Base-by-base conservation (phyloP, 1,140 invertebrate species). In the Grapholita molesta region DNA sequence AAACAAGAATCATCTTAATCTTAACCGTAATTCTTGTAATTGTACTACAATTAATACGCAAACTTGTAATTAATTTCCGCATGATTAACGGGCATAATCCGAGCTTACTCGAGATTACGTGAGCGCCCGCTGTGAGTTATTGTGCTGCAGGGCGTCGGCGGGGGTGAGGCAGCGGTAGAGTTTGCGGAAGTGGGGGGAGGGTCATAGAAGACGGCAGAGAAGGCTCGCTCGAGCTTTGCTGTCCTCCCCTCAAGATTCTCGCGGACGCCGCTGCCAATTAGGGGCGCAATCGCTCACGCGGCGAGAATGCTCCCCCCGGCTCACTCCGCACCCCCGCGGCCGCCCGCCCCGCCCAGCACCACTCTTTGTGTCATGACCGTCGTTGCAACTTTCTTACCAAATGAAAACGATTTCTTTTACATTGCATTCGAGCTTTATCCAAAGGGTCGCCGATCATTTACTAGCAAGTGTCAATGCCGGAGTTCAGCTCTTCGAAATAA, bases 261-360 rank as follows among this genome's bases (percentile, higher is more conserved):
- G 91, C 90, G 89, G 83, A 90, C 88, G 91, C 90, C 91, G 86
- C 82, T 84, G 83, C 91, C 91, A 92, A 92, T 92, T 92, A 92
- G 88, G 87, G 84, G 83, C 88, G 89, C 91, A 92, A 92, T 92
- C 90, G 86, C 86, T 92, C 91, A 91, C 84, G 86, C 86, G 86
- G 90, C 84, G 80, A 83, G 87, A 76, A 77, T 70, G 69, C 80
- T 68, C 71, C 79, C 77, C 73, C 38, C 70, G 7, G 25, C 12
- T 52, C 66, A 33, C 64, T 68, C 66, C 68, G 65, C 77, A 71
- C 73, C 77, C 70, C 68, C 69, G 61, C 70, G 79, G 64, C 71
- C 25, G 24, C n/a, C 42, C 67, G 52, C 67, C 78, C 80, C 77
- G 76, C 73, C 64, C 74, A 72, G 65, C 78, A 75, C 74, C 74